phyloP scores from a whole-genome alignment of 2,797 vertebrate genomes.

The Platalea minor region DNA sequence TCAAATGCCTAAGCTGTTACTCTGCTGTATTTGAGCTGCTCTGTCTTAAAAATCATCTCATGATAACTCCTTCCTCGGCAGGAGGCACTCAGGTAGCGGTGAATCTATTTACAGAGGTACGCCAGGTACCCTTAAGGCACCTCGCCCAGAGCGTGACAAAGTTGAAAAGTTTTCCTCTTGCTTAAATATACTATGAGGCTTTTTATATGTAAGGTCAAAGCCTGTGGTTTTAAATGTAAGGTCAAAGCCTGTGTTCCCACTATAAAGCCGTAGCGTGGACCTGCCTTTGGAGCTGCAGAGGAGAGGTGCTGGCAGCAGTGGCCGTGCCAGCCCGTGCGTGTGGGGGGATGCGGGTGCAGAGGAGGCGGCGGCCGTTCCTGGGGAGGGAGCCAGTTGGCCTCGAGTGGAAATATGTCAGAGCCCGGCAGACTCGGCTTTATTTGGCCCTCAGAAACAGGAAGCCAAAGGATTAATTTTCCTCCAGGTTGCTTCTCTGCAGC shows the following conservation, averaged over 20 bases:
- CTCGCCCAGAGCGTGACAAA: neutral
- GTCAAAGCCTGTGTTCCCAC: neutral
- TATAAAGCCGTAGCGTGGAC: accelerated
- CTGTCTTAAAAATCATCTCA: neutral
- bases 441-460: neutral
- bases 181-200: neutral
- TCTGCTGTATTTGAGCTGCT: neutral
- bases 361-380: accelerated
- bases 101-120: neutral
- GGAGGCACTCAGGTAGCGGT: accelerated
- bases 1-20: neutral
- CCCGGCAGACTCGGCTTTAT: neutral
- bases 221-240: neutral
- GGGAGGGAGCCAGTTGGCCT: neutral
- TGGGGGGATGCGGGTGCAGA: neutral
- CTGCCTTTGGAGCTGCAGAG: neutral
- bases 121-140: neutral
- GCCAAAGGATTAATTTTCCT: neutral
- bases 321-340: accelerated
- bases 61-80: neutral
- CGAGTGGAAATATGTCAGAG: neutral
- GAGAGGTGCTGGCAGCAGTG: accelerated
- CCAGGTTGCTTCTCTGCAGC: neutral
- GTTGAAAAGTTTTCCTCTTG: neutral
- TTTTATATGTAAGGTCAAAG: neutral